These are phyloP conservation scores for Pelmatolapia mariae DNA, from an alignment of 2,113 vertebrate species.

Conservation along the genomic window DNA sequence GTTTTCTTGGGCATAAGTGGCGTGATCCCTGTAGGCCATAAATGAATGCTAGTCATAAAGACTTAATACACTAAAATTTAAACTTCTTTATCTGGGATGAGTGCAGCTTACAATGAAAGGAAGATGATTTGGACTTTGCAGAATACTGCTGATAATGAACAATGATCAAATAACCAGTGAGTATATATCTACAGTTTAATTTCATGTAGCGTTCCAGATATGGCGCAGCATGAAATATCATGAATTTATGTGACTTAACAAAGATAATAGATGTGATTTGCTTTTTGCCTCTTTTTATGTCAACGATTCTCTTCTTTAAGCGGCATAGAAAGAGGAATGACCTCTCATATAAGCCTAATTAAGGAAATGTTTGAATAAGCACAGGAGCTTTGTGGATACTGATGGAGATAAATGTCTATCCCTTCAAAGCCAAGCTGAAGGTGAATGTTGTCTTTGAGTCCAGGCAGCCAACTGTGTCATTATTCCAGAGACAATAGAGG, in stretches of 20 bases:
- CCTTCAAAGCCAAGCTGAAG: slow-evolving; percentile 40
- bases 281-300: slow-evolving; percentile 37
- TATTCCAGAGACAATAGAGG: slow-evolving; percentile 19
- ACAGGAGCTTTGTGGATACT: slow-evolving; percentile 28
- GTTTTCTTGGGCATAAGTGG: background rate
- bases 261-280: slow-evolving; percentile 60
- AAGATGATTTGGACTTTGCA: background rate
- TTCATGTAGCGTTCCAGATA: slow-evolving; percentile 28
- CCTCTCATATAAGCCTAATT: slow-evolving; percentile 67
- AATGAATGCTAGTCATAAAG: background rate
- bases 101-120: background rate
- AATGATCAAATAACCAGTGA: slow-evolving; percentile 27
- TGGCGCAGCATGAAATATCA: background rate
- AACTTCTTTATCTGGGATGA: background rate
- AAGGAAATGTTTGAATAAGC: slow-evolving; percentile 65
- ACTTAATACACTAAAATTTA: background rate
- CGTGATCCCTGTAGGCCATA: background rate
- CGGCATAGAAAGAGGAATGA: slow-evolving; percentile 55
- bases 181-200: slow-evolving; percentile 23
- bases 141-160: background rate
- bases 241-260: slow-evolving; percentile 30
- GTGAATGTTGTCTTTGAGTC: slow-evolving; percentile 48
- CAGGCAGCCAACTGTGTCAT: slow-evolving; percentile 9
- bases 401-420: slow-evolving; percentile 52
- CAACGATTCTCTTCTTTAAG: slow-evolving; percentile 44